Base-by-base conservation (phyloP, 2,113 vertebrate species). In the Pipra filicauda region DNA sequence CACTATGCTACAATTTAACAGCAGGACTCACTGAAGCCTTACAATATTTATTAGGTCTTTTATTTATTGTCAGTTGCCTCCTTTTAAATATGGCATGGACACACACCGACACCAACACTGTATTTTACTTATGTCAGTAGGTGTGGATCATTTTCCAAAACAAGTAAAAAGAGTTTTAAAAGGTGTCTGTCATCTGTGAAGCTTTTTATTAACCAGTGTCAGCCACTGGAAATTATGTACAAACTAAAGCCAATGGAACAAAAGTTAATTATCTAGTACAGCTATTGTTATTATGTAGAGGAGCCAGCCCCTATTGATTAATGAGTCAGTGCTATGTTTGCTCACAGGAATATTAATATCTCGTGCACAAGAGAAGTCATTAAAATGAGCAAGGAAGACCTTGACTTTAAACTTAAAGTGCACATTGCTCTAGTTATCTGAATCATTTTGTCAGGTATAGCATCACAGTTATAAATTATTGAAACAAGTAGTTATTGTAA, bases 341-440 rank as follows among this genome's bases (percentile, higher is more conserved):
- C 98, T 98, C 98, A 98, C 97, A 98, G 97, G 98, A 98, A 98
- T 98, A 98, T 98, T 98, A 98, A 98, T 98, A 98, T 98, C 96
- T 97, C 96, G 97, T 96, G 97, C 97, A 97, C 96, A 96, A 98
- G 97, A 97, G 97, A 95, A 98, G 97, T 98, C 97, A 98, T 99
- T 98, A 98, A 98, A 98, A 98, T 96, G 98, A 98, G 97, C 96
- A 91, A 91, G 92, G 78, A 96, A 97, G 94, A 96, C 97, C 96
- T 97, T 97, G 96, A 96, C 94, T 94, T 95, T 97, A 95, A 97
- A 97, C 94, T 97, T 97, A 96, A 86, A 94, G 92, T 94, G 93
- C 89, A 92, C 91, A 35, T 88, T 85, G 91, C 91, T 97, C 80
- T 93, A 93, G 92, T 91, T 95, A 92, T 91, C 93, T 91, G 95